A percentile compares a stretch with the other conserved stretches of the same genome.
phyloP scores from a whole-genome alignment of 2,113 vertebrate genomes.

The Lagopus muta region DNA sequence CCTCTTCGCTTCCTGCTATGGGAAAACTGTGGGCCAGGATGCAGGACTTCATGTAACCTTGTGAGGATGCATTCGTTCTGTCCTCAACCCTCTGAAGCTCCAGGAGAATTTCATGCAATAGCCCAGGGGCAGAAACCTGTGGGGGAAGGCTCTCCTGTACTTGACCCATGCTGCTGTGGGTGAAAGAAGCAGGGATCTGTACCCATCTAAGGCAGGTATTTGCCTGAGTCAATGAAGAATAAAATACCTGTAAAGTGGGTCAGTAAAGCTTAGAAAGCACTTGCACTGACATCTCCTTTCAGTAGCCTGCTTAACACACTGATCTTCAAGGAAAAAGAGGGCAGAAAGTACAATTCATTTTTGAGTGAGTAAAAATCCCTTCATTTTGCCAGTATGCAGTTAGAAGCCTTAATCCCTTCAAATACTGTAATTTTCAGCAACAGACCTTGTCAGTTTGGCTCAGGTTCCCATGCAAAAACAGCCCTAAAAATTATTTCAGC shows the following conservation, averaged over 20 bases:
- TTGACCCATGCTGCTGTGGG: accelerated
- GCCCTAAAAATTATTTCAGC: background rate
- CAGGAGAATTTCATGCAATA: background rate
- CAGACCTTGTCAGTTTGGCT: background rate
- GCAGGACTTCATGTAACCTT: background rate
- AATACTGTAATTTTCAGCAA: background rate
- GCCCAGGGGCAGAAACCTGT: background rate
- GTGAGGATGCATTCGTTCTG: accelerated
- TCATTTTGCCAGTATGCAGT: background rate
- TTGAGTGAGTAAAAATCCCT: background rate
- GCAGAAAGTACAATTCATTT: background rate
- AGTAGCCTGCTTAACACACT: background rate
- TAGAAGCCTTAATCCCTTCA: background rate
- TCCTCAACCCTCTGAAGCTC: background rate
- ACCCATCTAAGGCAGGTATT: background rate
- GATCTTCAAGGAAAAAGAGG: slow-evolving; percentile 18
- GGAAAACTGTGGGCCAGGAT: background rate
- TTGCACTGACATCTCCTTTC: background rate
- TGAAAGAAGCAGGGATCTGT: background rate
- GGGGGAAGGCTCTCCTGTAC: background rate
- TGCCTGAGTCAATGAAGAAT: background rate
- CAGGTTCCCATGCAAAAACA: background rate
- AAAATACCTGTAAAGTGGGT: slow-evolving; percentile 34
- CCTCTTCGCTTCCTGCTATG: background rate
- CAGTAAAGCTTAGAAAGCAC: slow-evolving; percentile 37